These are phyloP conservation scores for Phortica magna DNA, from an alignment of 2,888 invertebrate species.

Conservation along the genomic window DNA sequence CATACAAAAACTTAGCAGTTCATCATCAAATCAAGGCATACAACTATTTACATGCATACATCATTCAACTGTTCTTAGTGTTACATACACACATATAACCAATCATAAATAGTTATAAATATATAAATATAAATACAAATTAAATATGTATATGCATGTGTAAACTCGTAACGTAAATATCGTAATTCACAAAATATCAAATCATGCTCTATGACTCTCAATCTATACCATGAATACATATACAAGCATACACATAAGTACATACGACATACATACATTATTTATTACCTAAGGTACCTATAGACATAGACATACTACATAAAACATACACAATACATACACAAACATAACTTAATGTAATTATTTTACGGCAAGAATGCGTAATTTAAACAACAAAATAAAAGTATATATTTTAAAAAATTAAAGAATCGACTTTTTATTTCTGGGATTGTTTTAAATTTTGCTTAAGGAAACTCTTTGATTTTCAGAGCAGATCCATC, in stretches of 20 bases:
- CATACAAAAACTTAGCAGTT: too few species aligned
- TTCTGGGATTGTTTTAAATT: too few species aligned
- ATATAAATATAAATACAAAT: not conserved
- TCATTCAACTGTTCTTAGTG: not conserved
- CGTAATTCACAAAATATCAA: too few species aligned
- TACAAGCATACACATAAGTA: constrained; percentile 2
- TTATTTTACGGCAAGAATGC: constrained; percentile 49
- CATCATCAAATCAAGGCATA: constrained; percentile 16
- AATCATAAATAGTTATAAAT: not conserved
- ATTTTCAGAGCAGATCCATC: too few species aligned
- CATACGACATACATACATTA: constrained; percentile 30
- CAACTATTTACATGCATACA: not conserved
- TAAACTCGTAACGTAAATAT: too few species aligned
- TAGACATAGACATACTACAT: constrained; percentile 53
- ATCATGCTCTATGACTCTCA: too few species aligned
- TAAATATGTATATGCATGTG: too few species aligned
- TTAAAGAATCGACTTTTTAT: not conserved
- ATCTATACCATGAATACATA: not conserved
- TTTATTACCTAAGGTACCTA: constrained; percentile 71
- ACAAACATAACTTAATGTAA: constrained; percentile 51
- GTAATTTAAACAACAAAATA: constrained; percentile 46
- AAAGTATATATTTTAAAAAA: constrained; percentile 69
- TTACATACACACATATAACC: not conserved
- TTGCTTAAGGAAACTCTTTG: too few species aligned
- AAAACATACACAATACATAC: constrained; percentile 47